Percentiles rank a stretch among this genome's conserved stretches.
phyloP scores from a whole-genome alignment of 2,113 vertebrate genomes.

The Pygoscelis adeliae region DNA sequence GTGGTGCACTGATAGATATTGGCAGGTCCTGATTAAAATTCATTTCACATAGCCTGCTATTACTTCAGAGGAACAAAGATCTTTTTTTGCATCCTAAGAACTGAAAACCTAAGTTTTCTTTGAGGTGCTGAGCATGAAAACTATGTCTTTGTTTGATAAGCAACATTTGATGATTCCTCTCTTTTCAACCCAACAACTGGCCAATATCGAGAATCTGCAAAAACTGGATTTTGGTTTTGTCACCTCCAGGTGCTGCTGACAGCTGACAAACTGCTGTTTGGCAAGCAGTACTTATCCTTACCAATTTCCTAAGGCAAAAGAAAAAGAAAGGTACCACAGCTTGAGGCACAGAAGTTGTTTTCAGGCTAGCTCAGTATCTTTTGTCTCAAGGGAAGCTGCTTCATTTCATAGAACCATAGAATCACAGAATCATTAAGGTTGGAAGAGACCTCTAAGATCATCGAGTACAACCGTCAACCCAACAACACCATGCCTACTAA shows the following conservation, averaged over 20 bases:
- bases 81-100: slow-evolving; percentile 41
- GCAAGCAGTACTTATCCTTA: background rate
- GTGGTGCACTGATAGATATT: slow-evolving; percentile 62
- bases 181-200: slow-evolving; percentile 51
- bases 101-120: slow-evolving; percentile 65
- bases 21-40: slow-evolving; percentile 75
- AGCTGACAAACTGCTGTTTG: slow-evolving; percentile 57
- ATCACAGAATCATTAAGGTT: too few relatives aligned
- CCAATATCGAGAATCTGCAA: background rate
- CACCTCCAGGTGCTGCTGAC: slow-evolving; percentile 31
- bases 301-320: background rate
- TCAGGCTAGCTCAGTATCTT: background rate
- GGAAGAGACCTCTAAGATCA: too few relatives aligned
- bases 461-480: too few relatives aligned
- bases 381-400: background rate
- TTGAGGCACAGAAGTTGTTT: background rate
- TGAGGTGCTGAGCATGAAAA: slow-evolving; percentile 66
- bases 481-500: too few relatives aligned
- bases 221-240: slow-evolving; percentile 42
- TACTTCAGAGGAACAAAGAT: slow-evolving; percentile 73
- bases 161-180: slow-evolving; percentile 57
- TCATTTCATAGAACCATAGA: background rate
- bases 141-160: slow-evolving; percentile 70
- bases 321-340: background rate
- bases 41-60: slow-evolving; percentile 60